phyloP scores from a whole-genome alignment of 2,888 invertebrate species.

The Xanthorhoe spadicearia region DNA sequence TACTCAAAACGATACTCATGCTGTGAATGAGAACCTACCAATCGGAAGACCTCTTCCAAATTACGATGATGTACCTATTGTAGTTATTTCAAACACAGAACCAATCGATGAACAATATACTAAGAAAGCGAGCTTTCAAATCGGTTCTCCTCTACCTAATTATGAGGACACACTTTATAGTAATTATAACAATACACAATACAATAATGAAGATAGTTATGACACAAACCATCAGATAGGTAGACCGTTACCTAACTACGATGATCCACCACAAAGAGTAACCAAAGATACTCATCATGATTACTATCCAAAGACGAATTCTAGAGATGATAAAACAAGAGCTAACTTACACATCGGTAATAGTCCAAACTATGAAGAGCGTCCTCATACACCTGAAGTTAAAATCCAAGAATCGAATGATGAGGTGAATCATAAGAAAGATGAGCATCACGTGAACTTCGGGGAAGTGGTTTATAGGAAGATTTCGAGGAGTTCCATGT shows the following conservation, averaged over 20 bases:
- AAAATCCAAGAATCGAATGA: slow-evolving; percentile 57
- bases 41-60: slow-evolving; percentile 16
- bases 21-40: background rate
- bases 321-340: slow-evolving; percentile 13
- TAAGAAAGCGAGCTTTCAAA: background rate
- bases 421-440: slow-evolving; percentile 38
- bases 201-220: background rate
- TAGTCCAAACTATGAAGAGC: slow-evolving; percentile 33
- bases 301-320: slow-evolving; percentile 24
- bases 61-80: slow-evolving; percentile 4
- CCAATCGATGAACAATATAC: background rate
- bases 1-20: slow-evolving; percentile 2
- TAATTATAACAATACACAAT: background rate
- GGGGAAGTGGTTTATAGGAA: slow-evolving; percentile 53
- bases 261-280: slow-evolving; percentile 7
- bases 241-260: slow-evolving; percentile 17
- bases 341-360: slow-evolving; percentile 25
- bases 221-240: background rate
- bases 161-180: background rate
- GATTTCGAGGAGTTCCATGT: slow-evolving; percentile 86
- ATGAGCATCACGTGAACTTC: slow-evolving; percentile 29
- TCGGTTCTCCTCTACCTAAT: slow-evolving; percentile 4
- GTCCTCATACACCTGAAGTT: slow-evolving; percentile 70
- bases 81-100: background rate
- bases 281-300: slow-evolving; percentile 24